Evolutionary conservation across 2,888 invertebrate species (phyloP).

Genomic region (Lithophane socia): DNA sequence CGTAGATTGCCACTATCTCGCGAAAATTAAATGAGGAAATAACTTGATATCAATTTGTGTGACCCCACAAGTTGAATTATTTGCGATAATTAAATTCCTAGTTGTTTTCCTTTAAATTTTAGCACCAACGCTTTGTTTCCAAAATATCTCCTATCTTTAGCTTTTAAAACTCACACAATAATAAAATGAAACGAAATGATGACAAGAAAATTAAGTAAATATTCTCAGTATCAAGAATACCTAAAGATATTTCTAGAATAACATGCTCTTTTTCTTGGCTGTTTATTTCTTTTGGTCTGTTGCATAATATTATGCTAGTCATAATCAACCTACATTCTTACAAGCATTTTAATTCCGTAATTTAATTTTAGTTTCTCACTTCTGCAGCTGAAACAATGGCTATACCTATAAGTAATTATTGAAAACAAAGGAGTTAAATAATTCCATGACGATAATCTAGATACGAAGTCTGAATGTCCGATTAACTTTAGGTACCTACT

Average conservation of each 20-base stretch:
- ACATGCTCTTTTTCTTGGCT: background rate
- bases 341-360: background rate
- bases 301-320: background rate
- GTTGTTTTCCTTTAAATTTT: conserved; percentile 23
- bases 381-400: conserved; percentile 29
- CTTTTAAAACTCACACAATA: background rate
- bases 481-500: background rate
- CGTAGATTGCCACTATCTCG: conserved; percentile 39
- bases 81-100: background rate
- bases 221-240: background rate
- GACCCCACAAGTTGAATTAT: background rate
- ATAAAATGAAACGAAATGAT: background rate
- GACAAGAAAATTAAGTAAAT: background rate
- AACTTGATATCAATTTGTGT: conserved; percentile 13
- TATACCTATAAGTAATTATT: background rate
- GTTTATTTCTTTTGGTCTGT: background rate
- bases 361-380: background rate
- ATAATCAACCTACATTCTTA: background rate
- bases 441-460: conserved; percentile 24
- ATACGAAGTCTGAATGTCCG: conserved; percentile 18
- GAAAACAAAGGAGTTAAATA: conserved; percentile 34
- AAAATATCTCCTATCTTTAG: background rate
- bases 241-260: background rate
- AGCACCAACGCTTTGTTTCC: background rate
- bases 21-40: conserved; percentile 50